Evolutionary conservation across 2,113 vertebrate genomes (phyloP).

Genomic region (Pipra filicauda): DNA sequence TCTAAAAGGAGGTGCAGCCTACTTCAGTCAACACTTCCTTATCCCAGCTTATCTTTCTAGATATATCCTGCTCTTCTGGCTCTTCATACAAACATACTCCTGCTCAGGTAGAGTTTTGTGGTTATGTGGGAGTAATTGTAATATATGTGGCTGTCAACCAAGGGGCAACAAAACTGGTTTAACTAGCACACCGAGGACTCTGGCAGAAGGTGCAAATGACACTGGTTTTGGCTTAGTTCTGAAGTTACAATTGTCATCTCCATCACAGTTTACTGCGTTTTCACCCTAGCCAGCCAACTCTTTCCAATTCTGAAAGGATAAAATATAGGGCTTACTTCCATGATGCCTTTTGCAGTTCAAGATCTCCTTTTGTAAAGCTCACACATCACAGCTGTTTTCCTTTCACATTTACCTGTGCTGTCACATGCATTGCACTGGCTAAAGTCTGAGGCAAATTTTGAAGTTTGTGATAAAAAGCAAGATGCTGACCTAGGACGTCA

Average conservation of each 20-base stretch:
- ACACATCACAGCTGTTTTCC: background rate
- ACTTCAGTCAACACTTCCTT: background rate
- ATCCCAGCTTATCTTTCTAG: background rate
- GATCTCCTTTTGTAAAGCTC: background rate
- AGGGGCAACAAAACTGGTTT: slow-evolving; percentile 4
- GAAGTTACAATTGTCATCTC: background rate
- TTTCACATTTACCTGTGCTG: background rate
- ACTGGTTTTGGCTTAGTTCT: background rate
- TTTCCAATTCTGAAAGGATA: background rate
- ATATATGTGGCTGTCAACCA: background rate
- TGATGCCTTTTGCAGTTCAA: background rate
- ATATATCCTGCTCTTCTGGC: background rate
- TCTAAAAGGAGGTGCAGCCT: background rate
- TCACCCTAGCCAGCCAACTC: background rate
- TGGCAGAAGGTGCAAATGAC: background rate
- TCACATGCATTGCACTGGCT: background rate
- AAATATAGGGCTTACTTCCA: background rate
- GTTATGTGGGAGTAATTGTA: background rate
- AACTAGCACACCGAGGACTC: background rate
- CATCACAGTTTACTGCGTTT: background rate
- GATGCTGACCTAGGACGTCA: background rate
- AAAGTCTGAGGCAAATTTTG: background rate
- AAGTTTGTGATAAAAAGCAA: background rate
- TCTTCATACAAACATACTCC: background rate
- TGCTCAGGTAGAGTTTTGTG: background rate